Base-by-base conservation (phyloP, 2,797 vertebrate species). In the Tragopan temminckii region DNA sequence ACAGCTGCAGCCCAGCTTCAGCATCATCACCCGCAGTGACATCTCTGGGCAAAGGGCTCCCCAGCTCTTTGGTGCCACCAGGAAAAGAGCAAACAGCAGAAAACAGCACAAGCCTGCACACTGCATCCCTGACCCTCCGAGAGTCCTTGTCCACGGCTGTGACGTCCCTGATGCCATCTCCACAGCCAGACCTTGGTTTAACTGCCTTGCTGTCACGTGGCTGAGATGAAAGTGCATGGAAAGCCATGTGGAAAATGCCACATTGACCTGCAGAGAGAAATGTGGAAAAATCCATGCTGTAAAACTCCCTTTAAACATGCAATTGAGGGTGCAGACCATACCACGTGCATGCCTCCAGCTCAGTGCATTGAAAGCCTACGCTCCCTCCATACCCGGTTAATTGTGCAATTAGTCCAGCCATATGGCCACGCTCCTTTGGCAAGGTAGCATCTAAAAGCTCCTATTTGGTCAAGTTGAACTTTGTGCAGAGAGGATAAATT, bases 161-260 rank as follows among this genome's bases (percentile, higher is more conserved):
- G 2, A 57, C 59, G 42, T 45, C 45, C 45, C 45, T 36, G 16
- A 31, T 66, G 27, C 48, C 59, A 38, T 2, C 31, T 62, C 42
- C 57, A 35, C 23, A 83, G 29, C 61, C 31, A 62, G 58, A 46
- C 19, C 50, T 64, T 20, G 75, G 48, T 45, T 70, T 1, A 1
- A 9, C 42, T 42, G 50, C 24, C 43, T 80, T 43, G 76, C 64
- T 35, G 61, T 71, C 2, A 1, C 35, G 16, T 55, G 84, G 55
- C 58, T 83, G 77, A 82, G 58, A 87, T 82, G 61, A 92, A 91
- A 85, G 84, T 63, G 58, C 4, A 5, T 43, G 59, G 71, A 78
- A 58, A 63, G 67, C 68, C 64, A 42, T 4, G 4, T 50, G 72
- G 76, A 78, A 79, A 76, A 46, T 23, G n/a, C n/a, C 18, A 69